Conservation (phyloP, 2,797 vertebrate genomes). For the Zalophus californianus region DNA sequence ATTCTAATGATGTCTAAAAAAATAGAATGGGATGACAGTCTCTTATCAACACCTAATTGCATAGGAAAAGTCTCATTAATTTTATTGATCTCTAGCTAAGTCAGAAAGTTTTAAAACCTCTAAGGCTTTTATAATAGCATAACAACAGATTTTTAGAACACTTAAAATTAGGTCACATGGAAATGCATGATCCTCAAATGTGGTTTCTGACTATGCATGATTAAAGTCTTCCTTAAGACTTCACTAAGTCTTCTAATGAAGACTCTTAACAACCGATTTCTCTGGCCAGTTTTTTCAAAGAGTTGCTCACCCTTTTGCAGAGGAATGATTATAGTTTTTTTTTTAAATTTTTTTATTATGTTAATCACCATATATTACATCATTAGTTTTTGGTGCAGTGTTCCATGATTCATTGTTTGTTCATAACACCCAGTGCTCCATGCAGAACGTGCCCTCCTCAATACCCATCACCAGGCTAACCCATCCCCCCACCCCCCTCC, state of each 20-base stretch:
- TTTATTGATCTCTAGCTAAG: constrained; percentile 68
- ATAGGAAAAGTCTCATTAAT: constrained; percentile 49
- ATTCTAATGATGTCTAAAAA: constrained; percentile 60
- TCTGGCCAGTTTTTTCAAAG: constrained; percentile 36
- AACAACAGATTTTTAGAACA: constrained; percentile 49
- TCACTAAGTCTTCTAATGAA: too few relatives aligned
- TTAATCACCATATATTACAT: too few relatives aligned
- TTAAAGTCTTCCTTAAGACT: constrained; percentile 35
- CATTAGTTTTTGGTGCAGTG: too few relatives aligned
- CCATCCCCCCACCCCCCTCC: too few relatives aligned
- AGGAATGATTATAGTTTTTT: not conserved
- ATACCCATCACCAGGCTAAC: too few relatives aligned
- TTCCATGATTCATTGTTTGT: too few relatives aligned
- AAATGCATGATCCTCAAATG: constrained; percentile 30
- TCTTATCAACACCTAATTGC: constrained; percentile 51
- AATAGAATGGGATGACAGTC: constrained; percentile 1
- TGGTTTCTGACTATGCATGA: constrained; percentile 6
- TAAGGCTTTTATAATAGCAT: constrained; percentile 42
- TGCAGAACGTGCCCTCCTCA: too few relatives aligned
- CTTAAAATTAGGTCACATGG: constrained; percentile 50
- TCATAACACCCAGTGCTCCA: too few relatives aligned
- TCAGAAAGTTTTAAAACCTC: constrained; percentile 47
- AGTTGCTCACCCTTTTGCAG: constrained; percentile 17
- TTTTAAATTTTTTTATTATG: too few relatives aligned
- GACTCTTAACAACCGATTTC: constrained; percentile 1